Conservation (phyloP, 2,888 invertebrate genomes). For the Byasa hedistus region DNA sequence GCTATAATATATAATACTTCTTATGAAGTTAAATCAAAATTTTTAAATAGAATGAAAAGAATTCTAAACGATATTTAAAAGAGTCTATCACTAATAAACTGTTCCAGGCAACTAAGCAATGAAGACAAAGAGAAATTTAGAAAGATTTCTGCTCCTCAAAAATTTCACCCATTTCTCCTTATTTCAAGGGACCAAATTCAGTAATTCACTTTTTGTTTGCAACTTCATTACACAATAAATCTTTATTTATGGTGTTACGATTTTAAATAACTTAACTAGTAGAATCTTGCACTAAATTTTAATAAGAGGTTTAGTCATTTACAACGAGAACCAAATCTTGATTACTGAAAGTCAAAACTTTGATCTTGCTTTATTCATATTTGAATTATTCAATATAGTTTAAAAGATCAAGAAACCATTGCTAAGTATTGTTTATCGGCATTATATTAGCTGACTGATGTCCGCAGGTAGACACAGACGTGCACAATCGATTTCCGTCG, state of each 20-base stretch:
- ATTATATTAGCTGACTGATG: too few species aligned
- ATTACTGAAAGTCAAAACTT: neutral
- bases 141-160: neutral
- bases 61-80: neutral
- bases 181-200: neutral
- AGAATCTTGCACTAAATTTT: neutral
- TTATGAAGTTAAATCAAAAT: too few species aligned
- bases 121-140: neutral
- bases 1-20: too few species aligned
- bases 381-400: too few species aligned
- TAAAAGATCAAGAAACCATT: too few species aligned
- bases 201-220: neutral
- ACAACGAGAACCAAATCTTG: neutral
- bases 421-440: too few species aligned
- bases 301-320: neutral
- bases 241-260: too few species aligned
- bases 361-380: too few species aligned
- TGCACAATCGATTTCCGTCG: neutral
- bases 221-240: too few species aligned
- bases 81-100: neutral
- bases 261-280: neutral
- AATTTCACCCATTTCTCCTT: neutral
- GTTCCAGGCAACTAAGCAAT: conserved; percentile 1
- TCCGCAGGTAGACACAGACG: neutral
- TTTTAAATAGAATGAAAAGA: neutral